A percentile compares a stretch with the other conserved stretches of the same genome.
phyloP scores from a whole-genome alignment of 2,888 invertebrate species.

The Agrochola lychnidis region DNA sequence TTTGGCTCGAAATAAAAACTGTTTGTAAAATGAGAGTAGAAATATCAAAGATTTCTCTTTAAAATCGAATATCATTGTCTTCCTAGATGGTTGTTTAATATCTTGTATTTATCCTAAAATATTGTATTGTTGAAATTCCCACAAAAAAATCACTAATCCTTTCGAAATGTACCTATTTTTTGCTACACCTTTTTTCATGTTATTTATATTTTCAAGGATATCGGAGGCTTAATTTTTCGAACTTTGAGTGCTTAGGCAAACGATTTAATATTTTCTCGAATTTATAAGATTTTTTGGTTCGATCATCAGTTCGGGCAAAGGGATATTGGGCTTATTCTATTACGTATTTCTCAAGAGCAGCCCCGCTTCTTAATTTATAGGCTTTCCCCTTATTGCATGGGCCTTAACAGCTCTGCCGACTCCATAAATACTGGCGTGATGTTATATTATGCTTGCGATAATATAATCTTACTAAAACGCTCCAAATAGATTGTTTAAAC shows the following conservation, averaged over 20 bases:
- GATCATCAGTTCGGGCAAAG: too few species aligned
- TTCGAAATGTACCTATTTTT: conserved; percentile 17
- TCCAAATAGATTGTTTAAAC: background rate
- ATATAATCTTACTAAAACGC: background rate
- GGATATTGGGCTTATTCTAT: background rate
- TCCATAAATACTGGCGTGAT: background rate
- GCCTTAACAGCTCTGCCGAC: background rate
- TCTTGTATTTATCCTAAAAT: conserved; percentile 29
- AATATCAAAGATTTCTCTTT: background rate
- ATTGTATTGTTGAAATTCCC: conserved; percentile 23
- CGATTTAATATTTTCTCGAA: background rate
- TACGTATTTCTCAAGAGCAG: background rate
- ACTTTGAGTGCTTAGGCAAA: background rate
- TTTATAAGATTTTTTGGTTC: background rate
- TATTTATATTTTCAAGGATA: conserved; percentile 1
- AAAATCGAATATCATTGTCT: conserved; percentile 48
- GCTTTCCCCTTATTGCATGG: background rate
- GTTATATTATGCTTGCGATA: background rate
- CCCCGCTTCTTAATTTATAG: background rate
- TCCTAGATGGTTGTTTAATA: conserved; percentile 52
- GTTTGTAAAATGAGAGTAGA: conserved; percentile 11
- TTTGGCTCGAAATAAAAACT: background rate
- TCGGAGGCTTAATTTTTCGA: conserved; percentile 25
- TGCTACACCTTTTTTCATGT: background rate
- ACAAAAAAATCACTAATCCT: background rate